A percentile compares a stretch with the other conserved stretches of the same genome.
Conservation (phyloP, 2,113 vertebrate species). For the Caloenas nicobarica region DNA sequence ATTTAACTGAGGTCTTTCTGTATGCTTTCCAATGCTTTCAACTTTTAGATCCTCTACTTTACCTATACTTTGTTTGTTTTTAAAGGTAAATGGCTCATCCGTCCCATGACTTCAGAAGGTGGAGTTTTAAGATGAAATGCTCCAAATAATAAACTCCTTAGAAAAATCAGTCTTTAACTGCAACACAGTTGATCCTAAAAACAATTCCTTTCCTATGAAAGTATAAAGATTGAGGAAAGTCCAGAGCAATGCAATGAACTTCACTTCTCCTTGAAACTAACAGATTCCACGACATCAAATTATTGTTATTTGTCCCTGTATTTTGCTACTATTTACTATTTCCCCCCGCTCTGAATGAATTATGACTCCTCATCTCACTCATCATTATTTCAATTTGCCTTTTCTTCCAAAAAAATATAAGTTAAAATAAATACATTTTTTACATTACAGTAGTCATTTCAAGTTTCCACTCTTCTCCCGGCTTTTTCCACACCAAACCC, state of each 20-base stretch:
- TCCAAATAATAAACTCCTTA: not conserved
- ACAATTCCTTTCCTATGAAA: not conserved
- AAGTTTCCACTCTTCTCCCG: not conserved
- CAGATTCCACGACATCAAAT: not conserved
- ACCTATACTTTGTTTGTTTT: not conserved
- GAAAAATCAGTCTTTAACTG: not conserved
- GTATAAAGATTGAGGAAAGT: not conserved
- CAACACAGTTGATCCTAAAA: not conserved
- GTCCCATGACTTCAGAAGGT: not conserved
- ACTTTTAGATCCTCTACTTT: not conserved
- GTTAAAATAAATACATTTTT: not conserved
- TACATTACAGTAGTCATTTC: not conserved
- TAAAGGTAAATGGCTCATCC: not conserved
- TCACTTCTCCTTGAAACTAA: not conserved
- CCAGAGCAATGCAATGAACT: not conserved
- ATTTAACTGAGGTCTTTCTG: not conserved
- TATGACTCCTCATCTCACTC: rapidly evolving
- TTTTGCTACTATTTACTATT: not conserved
- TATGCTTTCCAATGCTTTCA: not conserved
- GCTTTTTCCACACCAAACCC: not conserved
- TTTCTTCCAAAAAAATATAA: not conserved
- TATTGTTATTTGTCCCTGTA: not conserved
- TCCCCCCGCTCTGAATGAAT: not conserved
- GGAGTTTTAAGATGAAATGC: not conserved
- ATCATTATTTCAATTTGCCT: not conserved